Evolutionary conservation across 2,113 vertebrate genomes (phyloP), one percentile per base, ranked within the genome.

Genomic region (Pseudois nayaur): DNA sequence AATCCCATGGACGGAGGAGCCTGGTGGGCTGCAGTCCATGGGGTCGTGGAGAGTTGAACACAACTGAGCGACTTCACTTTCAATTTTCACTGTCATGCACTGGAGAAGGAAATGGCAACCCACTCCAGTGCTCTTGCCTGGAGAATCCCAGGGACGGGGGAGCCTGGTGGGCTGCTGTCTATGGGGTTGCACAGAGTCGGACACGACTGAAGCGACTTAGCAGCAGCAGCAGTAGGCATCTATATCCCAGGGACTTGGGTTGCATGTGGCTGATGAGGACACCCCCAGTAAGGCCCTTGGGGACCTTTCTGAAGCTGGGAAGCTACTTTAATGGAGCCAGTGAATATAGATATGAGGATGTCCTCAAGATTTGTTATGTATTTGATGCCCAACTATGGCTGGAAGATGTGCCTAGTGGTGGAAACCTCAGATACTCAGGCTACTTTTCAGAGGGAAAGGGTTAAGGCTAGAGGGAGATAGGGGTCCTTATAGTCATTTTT

Each of bases 81-180:
- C 12, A 31, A 0, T 31, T 15, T 62, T 31, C 29, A 62, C 29
- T 62, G 31, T 16, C 29, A 6, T 31, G 29, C 6, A 16, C 0
- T 62, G 27, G 60, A 62, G 29, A 62, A 62, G 60, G 14, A 62
- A 62, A 62, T 15, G 60, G 60, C 60, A 33, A 33, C 60, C 60
- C 60, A 33, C 13, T 15, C 60, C 29, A 62, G 29, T 33, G 29
- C 33, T 62, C 14, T 62, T 62, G 29, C 60, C 60, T 62, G 60
- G 29, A 62, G 14, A 62, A 62, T 15, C 60, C 29, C 60, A 16
- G 29, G 14, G 60, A 33, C 0, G 3, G 14, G 29, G 60, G 3
- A 62, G 13, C 55, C 55, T 23, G 55, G 21, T 57, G 55, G 21
- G 55, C 60, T 62, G 29, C 13, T 1, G 0, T 62, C 57, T 62